Evolutionary conservation across 53 echinoderm and acorn worm species (phyloP), one percentile per base, ranked within the genome.

Genomic region (Temnopleurus reevesii): DNA sequence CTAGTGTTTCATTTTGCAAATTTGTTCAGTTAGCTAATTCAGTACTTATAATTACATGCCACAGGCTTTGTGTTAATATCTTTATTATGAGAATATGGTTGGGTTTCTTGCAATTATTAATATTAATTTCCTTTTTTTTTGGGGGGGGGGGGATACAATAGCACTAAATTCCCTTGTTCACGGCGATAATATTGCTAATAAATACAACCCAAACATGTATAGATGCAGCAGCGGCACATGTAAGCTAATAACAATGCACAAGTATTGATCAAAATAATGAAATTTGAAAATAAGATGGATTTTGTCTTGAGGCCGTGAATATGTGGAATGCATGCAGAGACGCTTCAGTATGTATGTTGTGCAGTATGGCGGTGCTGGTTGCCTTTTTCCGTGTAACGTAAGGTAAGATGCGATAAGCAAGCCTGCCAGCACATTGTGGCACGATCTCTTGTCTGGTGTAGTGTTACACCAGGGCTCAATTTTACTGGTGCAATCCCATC

Each of bases 401-500:
- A 85, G 85, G 85, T 41, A 43, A 85, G 60, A n/a, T 4, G 85
- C 18, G 85, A 59, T 85, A 55, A 36, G 44, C 59, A 85, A 85
- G 59, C 66, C 71, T 87, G 71, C 88, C 88, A 87, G 88, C 88
- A 87, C 65, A 87, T 87, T 24, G 88, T 46, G 71, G 71, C 71
- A 47, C 36, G 88, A 66, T 71, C 53, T 53, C 88, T 87, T 71
- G 15, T 35, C 4, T 51, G 51, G 71, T 60, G 64, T 87, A 25
- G 25, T 13, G 71, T 87, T 87, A 49, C 88, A 87, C 23, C 65
- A 27, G 19, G 65, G 66, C 71, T 66, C 88, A 87, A 47, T 87
- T 86, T 66, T 87, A 65, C 88, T 65, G 88, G 88, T 51, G 88
- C 65, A 66, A 87, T 87, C 53, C 86, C 86, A 59, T 86, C 44